These are phyloP conservation scores for Eupithecia exiguata DNA, from an alignment of 2,888 invertebrate genomes.

Conservation along the genomic window DNA sequence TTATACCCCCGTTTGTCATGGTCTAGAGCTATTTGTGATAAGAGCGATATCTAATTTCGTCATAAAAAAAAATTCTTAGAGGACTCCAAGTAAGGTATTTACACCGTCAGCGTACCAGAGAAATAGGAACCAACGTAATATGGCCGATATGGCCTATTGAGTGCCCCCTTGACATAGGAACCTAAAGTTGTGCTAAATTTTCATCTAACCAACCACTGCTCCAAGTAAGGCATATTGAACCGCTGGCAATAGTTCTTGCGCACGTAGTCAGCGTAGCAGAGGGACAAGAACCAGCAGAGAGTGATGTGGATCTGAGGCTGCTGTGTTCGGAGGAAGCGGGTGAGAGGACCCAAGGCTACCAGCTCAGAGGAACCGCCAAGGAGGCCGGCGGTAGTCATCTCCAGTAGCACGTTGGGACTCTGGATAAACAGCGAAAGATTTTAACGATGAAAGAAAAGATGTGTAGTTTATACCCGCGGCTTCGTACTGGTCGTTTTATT, in stretches of 20 bases:
- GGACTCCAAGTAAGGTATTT: slow-evolving; percentile 74
- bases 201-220: slow-evolving; percentile 71
- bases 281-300: slow-evolving; percentile 78
- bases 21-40: neutral
- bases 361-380: slow-evolving; percentile 65
- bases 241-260: slow-evolving; percentile 74
- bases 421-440: slow-evolving; percentile 42
- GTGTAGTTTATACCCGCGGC: neutral
- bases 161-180: neutral
- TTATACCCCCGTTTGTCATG: no score
- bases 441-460: neutral
- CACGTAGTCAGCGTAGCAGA: slow-evolving; percentile 78
- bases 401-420: slow-evolving; percentile 74
- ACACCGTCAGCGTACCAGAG: slow-evolving; percentile 62
- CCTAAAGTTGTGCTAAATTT: neutral
- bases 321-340: slow-evolving; percentile 71
- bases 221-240: slow-evolving; percentile 77
- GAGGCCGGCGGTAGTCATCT: slow-evolving; percentile 75
- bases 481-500: neutral
- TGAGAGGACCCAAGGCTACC: slow-evolving; percentile 67
- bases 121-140: slow-evolving; percentile 80
- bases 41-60: neutral
- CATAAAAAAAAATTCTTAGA: neutral
- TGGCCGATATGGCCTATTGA: slow-evolving; percentile 66
- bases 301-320: slow-evolving; percentile 80